These are phyloP conservation scores for Steatornis caripensis DNA, from an alignment of 2,113 vertebrate genomes.

Conservation along the genomic window DNA sequence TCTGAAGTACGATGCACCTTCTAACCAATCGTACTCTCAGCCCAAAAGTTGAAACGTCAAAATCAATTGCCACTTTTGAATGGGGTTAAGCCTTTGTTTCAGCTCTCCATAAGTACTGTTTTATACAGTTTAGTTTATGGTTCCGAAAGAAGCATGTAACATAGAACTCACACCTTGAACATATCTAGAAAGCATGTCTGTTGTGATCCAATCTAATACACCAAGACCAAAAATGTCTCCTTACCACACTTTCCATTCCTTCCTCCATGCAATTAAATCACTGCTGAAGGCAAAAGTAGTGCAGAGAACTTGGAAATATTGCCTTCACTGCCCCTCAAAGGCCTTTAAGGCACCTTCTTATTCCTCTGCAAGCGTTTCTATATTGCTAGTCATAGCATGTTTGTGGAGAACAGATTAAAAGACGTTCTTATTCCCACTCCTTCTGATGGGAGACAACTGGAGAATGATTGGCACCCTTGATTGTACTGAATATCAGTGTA, in stretches of 20 bases:
- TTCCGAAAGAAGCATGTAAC: neutral
- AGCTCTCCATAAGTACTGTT: neutral
- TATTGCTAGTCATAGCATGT: neutral
- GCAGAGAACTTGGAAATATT: neutral
- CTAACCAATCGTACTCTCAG: neutral
- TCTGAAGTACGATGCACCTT: neutral
- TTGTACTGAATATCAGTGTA: neutral
- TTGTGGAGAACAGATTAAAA: neutral
- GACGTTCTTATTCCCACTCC: neutral
- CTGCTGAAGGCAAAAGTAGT: neutral
- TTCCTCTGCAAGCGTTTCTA: neutral
- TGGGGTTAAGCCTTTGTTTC: neutral
- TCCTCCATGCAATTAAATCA: neutral
- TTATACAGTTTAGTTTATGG: neutral
- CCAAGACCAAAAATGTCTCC: neutral
- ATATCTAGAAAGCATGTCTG: neutral
- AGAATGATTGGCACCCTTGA: neutral
- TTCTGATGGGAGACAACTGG: neutral
- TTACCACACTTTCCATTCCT: neutral
- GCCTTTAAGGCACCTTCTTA: neutral
- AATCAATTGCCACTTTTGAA: neutral
- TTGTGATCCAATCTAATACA: neutral
- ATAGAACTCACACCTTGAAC: neutral
- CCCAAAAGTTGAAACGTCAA: neutral
- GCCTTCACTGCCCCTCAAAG: neutral